Evolutionary conservation across 2,797 vertebrate genomes (phyloP).

Genomic region (Hafferia zeledoni): DNA sequence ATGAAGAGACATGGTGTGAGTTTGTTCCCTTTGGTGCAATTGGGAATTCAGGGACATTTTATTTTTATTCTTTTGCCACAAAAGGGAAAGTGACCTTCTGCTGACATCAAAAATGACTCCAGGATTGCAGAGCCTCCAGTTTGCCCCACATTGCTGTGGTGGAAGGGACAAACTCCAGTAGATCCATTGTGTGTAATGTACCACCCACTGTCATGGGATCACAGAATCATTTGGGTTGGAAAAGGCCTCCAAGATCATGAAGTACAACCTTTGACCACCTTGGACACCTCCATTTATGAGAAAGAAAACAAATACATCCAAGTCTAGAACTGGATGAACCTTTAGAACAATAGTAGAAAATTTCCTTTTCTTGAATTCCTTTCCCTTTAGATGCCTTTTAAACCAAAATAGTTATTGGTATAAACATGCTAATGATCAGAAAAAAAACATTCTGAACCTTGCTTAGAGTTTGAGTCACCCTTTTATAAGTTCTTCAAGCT

Average conservation of each 20-base stretch:
- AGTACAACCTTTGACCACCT: background rate
- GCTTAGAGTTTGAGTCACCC: background rate
- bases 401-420: background rate
- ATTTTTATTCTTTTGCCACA: background rate
- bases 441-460: background rate
- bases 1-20: background rate
- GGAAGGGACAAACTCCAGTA: background rate
- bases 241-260: background rate
- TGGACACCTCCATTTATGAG: background rate
- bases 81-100: background rate
- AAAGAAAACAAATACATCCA: background rate
- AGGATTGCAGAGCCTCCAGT: fast-evolving
- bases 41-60: background rate
- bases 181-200: background rate
- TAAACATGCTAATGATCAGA: background rate
- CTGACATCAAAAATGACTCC: background rate
- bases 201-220: too few relatives aligned
- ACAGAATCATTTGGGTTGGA: too few relatives aligned
- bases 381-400: background rate
- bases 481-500: background rate
- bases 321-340: background rate
- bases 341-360: background rate
- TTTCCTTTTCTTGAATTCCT: background rate
- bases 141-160: background rate
- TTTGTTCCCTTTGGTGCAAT: background rate